A percentile compares a stretch with the other conserved stretches of the same genome.
Conservation (phyloP, 1,140 invertebrate genomes). For the Drosophila tropicalis region DNA sequence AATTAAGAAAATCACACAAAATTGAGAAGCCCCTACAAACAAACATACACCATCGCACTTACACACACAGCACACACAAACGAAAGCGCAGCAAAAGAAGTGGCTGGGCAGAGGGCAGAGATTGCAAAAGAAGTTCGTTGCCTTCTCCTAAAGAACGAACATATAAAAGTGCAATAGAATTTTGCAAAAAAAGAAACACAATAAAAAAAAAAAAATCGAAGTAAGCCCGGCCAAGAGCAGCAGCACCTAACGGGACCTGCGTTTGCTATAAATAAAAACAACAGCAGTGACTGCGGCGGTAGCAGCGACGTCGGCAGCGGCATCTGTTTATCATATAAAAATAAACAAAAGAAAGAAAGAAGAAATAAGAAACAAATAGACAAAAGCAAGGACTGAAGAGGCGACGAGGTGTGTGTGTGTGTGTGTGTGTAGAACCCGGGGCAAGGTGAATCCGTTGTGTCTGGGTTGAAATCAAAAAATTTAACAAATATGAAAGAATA, state of each 20-base stretch:
- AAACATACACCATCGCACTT: background rate
- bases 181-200: slow-evolving; percentile 25
- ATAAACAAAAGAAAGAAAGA: slow-evolving; percentile 63
- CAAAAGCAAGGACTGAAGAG: slow-evolving; percentile 32
- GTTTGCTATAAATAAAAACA: slow-evolving; percentile 61
- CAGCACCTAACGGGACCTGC: slow-evolving; percentile 27
- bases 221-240: slow-evolving; percentile 45
- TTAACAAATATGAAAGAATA: slow-evolving; percentile 12
- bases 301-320: slow-evolving; percentile 26
- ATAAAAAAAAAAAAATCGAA: slow-evolving; percentile 46
- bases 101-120: background rate
- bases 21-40: background rate
- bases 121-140: slow-evolving; percentile 17
- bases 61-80: background rate
- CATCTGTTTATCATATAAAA: slow-evolving; percentile 61
- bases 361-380: slow-evolving; percentile 3
- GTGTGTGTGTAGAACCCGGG: background rate
- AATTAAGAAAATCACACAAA: background rate
- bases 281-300: background rate
- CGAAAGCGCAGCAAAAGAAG: slow-evolving; percentile 1
- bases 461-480: background rate
- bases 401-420: background rate
- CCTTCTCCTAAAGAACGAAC: slow-evolving; percentile 31
- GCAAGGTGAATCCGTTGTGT: slow-evolving; percentile 15
- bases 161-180: slow-evolving; percentile 68